A percentile compares a stretch with the other conserved stretches of the same genome.
Conservation (phyloP, 2,888 invertebrate genomes). For the Cataglyphis rosenhaueri region DNA sequence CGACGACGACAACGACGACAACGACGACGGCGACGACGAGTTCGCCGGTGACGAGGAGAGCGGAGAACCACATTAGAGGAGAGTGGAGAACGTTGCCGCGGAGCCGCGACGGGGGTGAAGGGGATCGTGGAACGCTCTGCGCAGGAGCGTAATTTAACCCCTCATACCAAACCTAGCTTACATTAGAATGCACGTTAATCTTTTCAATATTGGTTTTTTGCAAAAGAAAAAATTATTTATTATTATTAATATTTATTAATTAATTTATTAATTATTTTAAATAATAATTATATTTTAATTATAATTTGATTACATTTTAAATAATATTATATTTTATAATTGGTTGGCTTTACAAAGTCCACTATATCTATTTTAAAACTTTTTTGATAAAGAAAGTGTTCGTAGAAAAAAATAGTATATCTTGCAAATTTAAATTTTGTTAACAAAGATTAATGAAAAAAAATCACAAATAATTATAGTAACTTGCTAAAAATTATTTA, state of each 20-base stretch:
- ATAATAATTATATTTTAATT: too few species aligned
- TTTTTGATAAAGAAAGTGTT: neutral
- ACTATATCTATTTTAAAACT: neutral
- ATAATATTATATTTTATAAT: too few species aligned
- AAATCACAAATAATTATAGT: neutral
- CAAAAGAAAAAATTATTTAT: neutral
- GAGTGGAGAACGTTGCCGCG: constrained; percentile 45
- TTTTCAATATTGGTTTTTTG: neutral
- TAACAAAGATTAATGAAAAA: neutral
- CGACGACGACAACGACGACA: neutral
- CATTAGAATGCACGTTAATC: neutral
- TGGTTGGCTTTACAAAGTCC: neutral
- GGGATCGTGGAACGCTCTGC: constrained; percentile 22
- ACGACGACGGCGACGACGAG: constrained; percentile 28
- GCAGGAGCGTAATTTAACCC: constrained; percentile 57
- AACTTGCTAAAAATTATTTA: neutral
- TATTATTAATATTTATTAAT: too few species aligned
- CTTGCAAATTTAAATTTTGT: neutral
- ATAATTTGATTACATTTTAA: too few species aligned
- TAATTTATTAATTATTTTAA: too few species aligned
- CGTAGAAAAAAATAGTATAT: neutral
- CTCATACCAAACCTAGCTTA: constrained; percentile 28
- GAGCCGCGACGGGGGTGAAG: constrained; percentile 29
- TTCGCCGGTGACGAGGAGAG: constrained; percentile 39
- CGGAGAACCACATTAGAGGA: constrained; percentile 38